Conservation (phyloP, 2,113 vertebrate species). For the Hippoglossus stenolepis region DNA sequence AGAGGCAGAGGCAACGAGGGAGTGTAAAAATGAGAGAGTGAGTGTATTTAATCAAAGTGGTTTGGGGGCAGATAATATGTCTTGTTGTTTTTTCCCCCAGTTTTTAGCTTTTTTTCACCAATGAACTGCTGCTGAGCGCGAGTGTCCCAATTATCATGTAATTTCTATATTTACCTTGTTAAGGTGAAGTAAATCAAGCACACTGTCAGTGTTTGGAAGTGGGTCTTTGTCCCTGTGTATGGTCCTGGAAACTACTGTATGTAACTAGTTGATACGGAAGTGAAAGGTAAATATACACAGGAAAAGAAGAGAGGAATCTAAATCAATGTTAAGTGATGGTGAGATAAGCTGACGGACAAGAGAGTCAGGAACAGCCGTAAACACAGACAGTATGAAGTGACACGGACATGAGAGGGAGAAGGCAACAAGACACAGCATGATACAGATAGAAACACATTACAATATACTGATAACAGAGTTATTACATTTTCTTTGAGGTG, state of each 20-base stretch:
- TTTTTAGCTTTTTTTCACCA: slow-evolving; percentile 1
- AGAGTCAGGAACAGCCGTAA: background rate
- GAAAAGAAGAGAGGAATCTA: background rate
- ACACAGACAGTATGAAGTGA: background rate
- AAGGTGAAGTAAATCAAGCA: slow-evolving; percentile 8
- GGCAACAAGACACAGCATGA: no score
- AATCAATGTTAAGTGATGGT: background rate
- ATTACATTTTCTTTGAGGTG: slow-evolving; percentile 10
- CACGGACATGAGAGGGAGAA: background rate
- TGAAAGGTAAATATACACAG: background rate
- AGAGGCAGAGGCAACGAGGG: slow-evolving; percentile 62
- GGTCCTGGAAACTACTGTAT: background rate
- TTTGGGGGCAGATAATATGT: slow-evolving; percentile 48
- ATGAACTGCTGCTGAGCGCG: slow-evolving; percentile 1
- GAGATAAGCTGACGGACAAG: background rate
- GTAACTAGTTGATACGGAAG: background rate
- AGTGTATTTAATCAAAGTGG: slow-evolving; percentile 75
- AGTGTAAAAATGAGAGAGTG: slow-evolving; percentile 71
- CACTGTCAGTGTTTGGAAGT: background rate
- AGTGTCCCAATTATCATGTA: slow-evolving; percentile 3
- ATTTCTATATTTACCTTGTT: slow-evolving; percentile 1
- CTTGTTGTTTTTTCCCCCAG: slow-evolving; percentile 12
- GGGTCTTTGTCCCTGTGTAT: background rate
- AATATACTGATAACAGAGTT: background rate
- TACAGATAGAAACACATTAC: background rate